phyloP scores from a whole-genome alignment of 2,888 invertebrate genomes.

The Meandrusa payeni region DNA sequence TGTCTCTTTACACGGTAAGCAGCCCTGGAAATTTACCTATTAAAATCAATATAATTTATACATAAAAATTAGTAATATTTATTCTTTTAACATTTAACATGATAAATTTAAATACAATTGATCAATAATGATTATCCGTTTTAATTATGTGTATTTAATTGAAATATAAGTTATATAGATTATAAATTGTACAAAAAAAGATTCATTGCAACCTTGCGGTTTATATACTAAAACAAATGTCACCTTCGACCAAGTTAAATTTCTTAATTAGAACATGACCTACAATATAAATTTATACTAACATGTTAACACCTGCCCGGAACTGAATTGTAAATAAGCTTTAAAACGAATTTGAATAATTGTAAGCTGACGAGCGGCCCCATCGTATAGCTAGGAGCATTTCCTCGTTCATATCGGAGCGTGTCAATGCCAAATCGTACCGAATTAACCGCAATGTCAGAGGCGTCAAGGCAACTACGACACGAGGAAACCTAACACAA shows the following conservation, averaged over 20 bases:
- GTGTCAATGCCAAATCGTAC: conserved; percentile 69
- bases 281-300: conserved; percentile 14
- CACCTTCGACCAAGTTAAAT: background rate
- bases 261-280: conserved; percentile 13
- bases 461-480: conserved; percentile 54
- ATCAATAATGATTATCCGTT: too few species aligned
- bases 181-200: too few species aligned
- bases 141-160: too few species aligned
- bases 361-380: conserved; percentile 37
- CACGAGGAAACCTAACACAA: conserved; percentile 47
- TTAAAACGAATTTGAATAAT: conserved; percentile 27
- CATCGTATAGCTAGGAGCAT: conserved; percentile 45
- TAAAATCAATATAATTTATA: too few species aligned
- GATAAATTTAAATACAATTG: too few species aligned
- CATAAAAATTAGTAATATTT: too few species aligned
- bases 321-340: conserved; percentile 20
- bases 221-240: conserved; percentile 2
- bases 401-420: conserved; percentile 70
- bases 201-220: too few species aligned
- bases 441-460: conserved; percentile 72
- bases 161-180: too few species aligned
- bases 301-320: conserved; percentile 14
- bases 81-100: too few species aligned
- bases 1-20: too few species aligned
- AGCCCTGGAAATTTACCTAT: too few species aligned